These are phyloP conservation scores for Poeciliopsis paucimaculata DNA, from an alignment of 2,797 vertebrate genomes.

Conservation along the genomic window DNA sequence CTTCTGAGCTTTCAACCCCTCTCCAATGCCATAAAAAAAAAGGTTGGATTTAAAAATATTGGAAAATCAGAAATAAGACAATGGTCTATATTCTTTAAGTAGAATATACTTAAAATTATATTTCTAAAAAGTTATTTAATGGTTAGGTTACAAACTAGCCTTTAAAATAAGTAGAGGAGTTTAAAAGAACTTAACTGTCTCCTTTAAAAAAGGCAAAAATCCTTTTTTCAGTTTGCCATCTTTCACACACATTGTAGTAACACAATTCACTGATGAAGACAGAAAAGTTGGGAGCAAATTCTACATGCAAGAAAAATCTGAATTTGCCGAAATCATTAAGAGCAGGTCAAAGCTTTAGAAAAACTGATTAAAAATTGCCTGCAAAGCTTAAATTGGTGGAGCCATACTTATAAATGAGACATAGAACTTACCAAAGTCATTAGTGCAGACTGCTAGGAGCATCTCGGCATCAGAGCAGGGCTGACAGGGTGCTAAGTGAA, in stretches of 20 bases:
- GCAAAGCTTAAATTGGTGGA: not conserved
- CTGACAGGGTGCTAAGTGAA: constrained; percentile 88
- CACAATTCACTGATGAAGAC: not conserved
- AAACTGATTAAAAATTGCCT: not conserved
- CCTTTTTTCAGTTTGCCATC: not conserved
- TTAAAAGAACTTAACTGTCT: not conserved
- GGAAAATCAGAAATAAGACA: not conserved
- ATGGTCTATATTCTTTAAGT: not conserved
- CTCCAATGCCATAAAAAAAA: not conserved
- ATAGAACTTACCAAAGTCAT: constrained; percentile 91
- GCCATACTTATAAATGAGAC: not conserved
- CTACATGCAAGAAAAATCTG: not conserved
- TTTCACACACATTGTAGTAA: not conserved
- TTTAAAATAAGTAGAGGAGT: not conserved
- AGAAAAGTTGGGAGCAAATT: not conserved
- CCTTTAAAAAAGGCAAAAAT: not conserved
- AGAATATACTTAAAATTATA: not conserved
- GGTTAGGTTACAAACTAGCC: too few species aligned
- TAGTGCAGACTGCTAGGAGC: constrained; percentile 94
- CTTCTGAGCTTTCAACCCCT: not conserved
- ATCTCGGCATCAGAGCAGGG: constrained; percentile 92
- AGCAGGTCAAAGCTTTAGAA: not conserved
- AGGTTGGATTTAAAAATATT: not conserved
- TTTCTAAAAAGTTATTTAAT: not conserved
- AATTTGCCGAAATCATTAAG: not conserved